These are phyloP conservation scores for Isotomurus palustris DNA, from an alignment of 2,888 invertebrate species.

Conservation along the genomic window DNA sequence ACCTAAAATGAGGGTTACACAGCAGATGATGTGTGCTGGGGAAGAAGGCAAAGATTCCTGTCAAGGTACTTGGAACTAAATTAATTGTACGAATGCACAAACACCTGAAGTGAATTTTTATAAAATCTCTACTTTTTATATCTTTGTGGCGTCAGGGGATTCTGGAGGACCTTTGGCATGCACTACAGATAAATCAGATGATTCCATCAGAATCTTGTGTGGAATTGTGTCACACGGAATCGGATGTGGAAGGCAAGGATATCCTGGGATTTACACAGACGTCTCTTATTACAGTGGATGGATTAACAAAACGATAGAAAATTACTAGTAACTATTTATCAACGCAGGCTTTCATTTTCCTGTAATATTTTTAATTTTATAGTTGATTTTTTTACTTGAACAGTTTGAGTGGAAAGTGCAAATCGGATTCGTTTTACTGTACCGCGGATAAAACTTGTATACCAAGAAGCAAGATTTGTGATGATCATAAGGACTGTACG, in stretches of 20 bases:
- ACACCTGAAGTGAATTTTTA: neutral
- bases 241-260: conserved; percentile 24
- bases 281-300: conserved; percentile 23
- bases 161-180: neutral
- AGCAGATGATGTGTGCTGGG: conserved; percentile 28
- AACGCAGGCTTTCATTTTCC: too few relatives aligned
- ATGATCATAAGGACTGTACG: conserved; percentile 7
- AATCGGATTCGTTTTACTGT: conserved; percentile 13
- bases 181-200: neutral
- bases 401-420: conserved; percentile 12
- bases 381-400: too few relatives aligned
- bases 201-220: neutral
- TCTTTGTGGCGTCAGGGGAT: conserved; percentile 3
- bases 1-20: conserved; percentile 8
- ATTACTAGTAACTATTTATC: neutral
- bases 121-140: neutral
- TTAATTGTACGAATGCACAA: too few relatives aligned
- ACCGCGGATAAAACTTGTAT: conserved; percentile 5
- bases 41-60: conserved; percentile 21
- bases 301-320: conserved; percentile 14
- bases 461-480: conserved; percentile 7
- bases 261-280: conserved; percentile 25
- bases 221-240: conserved; percentile 16
- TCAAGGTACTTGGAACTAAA: conserved; percentile 6
- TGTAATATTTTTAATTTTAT: too few relatives aligned